Evolutionary conservation across 2,113 vertebrate species (phyloP).

Genomic region (Aptenodytes patagonicus): DNA sequence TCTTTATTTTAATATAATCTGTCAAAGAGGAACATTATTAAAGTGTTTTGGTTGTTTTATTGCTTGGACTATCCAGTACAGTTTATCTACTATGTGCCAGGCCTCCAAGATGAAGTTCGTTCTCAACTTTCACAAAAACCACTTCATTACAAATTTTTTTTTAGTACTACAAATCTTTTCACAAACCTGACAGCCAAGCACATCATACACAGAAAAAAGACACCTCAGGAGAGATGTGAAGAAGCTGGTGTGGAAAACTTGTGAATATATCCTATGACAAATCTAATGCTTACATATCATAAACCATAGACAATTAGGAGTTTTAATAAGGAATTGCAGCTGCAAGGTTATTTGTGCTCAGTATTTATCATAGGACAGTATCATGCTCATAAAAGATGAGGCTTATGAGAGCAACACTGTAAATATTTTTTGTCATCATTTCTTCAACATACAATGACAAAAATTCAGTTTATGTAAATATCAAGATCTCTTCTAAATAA

Average conservation of each 20-base stretch:
- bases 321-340: constrained; percentile 51
- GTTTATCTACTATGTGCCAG: not conserved
- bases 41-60: not conserved
- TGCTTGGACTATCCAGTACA: fast-evolving
- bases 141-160: not conserved
- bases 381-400: constrained; percentile 35
- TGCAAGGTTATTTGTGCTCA: constrained; percentile 55
- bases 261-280: constrained; percentile 11
- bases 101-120: not conserved
- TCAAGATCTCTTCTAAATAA: not conserved
- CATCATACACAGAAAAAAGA: not conserved
- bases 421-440: not conserved
- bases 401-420: not conserved
- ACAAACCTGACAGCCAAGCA: constrained; percentile 16
- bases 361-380: constrained; percentile 64
- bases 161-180: not conserved
- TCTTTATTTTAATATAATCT: not conserved
- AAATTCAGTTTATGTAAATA: not conserved
- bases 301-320: constrained; percentile 54
- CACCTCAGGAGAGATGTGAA: not conserved
- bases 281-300: constrained; percentile 53
- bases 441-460: not conserved
- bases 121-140: not conserved
- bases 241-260: constrained; percentile 40
- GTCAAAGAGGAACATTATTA: not conserved